A percentile compares a stretch with the other conserved stretches of the same genome.
Evolutionary conservation across 1,140 invertebrate species (phyloP).

Genomic region (Contarinia nasturtii): DNA sequence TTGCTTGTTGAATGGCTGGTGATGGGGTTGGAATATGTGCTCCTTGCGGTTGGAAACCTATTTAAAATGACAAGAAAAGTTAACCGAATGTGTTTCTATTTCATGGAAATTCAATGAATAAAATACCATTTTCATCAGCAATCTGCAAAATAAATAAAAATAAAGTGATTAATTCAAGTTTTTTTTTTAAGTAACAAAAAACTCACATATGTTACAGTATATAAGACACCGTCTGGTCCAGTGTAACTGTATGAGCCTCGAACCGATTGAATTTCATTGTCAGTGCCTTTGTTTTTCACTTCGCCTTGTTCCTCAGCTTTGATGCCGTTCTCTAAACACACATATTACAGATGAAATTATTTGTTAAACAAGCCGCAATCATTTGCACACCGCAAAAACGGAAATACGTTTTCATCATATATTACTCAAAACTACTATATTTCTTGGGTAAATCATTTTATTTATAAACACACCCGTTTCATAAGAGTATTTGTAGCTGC

Average conservation of each 20-base stretch:
- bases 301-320: slow-evolving; percentile 45
- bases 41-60: slow-evolving; percentile 30
- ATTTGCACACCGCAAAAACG: no score
- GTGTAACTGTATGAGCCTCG: slow-evolving; percentile 49
- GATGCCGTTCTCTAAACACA: slow-evolving; percentile 40
- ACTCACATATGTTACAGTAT: slow-evolving; percentile 38
- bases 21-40: slow-evolving; percentile 45
- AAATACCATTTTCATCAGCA: slow-evolving; percentile 44
- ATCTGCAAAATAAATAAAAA: no score
- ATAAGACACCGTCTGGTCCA: slow-evolving; percentile 41
- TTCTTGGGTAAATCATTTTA: background rate
- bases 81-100: no score
- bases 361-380: no score
- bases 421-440: no score
- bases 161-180: no score
- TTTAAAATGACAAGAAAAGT: no score
- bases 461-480: slow-evolving; percentile 9
- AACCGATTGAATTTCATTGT: slow-evolving; percentile 33
- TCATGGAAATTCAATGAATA: no score
- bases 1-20: slow-evolving; percentile 37
- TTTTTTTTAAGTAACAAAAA: no score
- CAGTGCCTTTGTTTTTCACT: slow-evolving; percentile 33
- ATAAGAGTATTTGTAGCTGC: slow-evolving; percentile 30
- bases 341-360: background rate
- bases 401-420: no score